These are phyloP conservation scores for Drosophila yakuba DNA, from an alignment of 1,140 invertebrate genomes.

Conservation along the genomic window DNA sequence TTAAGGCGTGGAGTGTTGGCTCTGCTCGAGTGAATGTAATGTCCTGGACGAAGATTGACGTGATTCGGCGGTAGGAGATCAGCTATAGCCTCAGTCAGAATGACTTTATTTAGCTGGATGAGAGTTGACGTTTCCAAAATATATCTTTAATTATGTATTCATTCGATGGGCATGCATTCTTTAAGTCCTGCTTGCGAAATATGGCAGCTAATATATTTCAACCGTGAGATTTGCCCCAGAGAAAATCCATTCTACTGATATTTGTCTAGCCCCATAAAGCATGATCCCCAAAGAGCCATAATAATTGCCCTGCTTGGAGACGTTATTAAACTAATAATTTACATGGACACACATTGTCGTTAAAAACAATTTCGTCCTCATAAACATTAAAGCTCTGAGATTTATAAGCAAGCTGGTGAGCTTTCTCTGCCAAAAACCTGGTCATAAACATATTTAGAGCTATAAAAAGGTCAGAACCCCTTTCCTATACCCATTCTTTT, in stretches of 20 bases:
- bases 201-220: not conserved
- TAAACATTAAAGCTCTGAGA: constrained; percentile 58
- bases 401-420: constrained; percentile 54
- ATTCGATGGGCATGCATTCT: too few species aligned
- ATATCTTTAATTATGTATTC: not conserved
- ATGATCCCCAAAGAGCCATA: constrained; percentile 15
- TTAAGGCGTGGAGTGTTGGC: constrained; percentile 49
- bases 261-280: constrained; percentile 16
- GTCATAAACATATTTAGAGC: constrained; percentile 75
- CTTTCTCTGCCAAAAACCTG: constrained; percentile 4
- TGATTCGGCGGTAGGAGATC: not conserved
- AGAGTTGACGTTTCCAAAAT: not conserved
- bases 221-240: too few species aligned
- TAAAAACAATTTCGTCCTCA: constrained; percentile 72
- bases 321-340: constrained; percentile 82
- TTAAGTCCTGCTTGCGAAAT: too few species aligned
- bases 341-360: constrained; percentile 72
- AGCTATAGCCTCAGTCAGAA: too few species aligned
- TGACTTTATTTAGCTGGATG: too few species aligned
- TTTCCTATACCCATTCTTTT: not conserved
- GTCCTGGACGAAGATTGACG: not conserved
- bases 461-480: constrained; percentile 73
- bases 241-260: not conserved
- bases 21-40: not conserved
- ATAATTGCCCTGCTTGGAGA: constrained; percentile 43